phyloP scores from a whole-genome alignment of 2,888 invertebrate species.

The Acleris literana region DNA sequence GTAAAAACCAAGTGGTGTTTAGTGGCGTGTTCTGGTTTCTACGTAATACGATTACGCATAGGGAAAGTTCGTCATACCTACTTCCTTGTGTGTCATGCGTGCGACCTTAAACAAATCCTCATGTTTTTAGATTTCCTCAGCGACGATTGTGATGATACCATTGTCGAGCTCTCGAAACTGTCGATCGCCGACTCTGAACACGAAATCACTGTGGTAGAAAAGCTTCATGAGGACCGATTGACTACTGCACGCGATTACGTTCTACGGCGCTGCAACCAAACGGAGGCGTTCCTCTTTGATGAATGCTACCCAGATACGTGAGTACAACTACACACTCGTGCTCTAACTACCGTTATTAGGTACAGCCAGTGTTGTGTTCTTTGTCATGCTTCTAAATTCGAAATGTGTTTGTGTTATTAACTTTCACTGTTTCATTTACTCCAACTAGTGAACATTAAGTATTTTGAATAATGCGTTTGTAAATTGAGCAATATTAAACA shows the following conservation, averaged over 20 bases:
- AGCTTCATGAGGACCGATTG: constrained; percentile 69
- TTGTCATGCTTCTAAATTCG: constrained; percentile 7
- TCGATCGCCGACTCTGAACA: constrained; percentile 76
- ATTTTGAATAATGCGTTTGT: neutral
- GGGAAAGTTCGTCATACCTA: constrained; percentile 72
- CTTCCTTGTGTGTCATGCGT: constrained; percentile 69
- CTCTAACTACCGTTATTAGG: constrained; percentile 15
- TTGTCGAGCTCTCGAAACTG: constrained; percentile 80
- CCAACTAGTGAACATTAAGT: neutral
- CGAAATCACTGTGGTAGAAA: constrained; percentile 74
- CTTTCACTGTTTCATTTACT: constrained; percentile 27
- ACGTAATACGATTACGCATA: constrained; percentile 68
- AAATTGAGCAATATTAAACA: constrained; percentile 4
- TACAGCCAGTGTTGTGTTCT: constrained; percentile 7
- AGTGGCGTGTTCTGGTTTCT: constrained; percentile 50
- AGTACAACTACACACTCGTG: constrained; percentile 52
- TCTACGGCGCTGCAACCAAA: constrained; percentile 87
- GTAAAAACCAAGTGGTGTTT: constrained; percentile 30
- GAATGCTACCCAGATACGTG: constrained; percentile 87
- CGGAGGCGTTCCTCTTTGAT: constrained; percentile 84
- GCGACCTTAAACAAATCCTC: constrained; percentile 48
- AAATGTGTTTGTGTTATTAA: constrained; percentile 16
- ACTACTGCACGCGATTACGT: constrained; percentile 76
- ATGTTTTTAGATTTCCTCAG: constrained; percentile 77
- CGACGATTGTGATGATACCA: constrained; percentile 83